These are phyloP conservation scores for Aphelocoma coerulescens DNA, from an alignment of 2,113 vertebrate species.

Conservation along the genomic window DNA sequence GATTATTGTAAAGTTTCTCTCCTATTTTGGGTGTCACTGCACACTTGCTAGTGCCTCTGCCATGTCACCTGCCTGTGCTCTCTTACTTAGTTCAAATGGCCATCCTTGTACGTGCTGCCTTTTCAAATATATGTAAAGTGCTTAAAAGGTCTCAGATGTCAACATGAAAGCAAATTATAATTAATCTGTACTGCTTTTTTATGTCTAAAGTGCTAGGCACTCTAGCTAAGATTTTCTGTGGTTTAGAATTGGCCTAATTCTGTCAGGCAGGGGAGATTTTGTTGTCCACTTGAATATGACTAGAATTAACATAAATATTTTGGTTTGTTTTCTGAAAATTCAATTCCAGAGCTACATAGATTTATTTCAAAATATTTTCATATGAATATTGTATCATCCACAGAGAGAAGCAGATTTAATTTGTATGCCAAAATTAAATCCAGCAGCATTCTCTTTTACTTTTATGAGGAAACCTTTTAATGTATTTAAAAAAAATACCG, in stretches of 20 bases:
- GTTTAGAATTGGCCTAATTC: neutral
- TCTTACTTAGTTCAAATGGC: neutral
- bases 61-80: neutral
- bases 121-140: neutral
- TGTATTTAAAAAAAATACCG: neutral
- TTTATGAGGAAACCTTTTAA: neutral
- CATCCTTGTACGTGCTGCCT: neutral
- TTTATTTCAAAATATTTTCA: neutral
- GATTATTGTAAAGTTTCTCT: neutral
- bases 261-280: neutral
- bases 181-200: neutral
- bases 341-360: neutral
- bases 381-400: neutral
- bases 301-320: neutral
- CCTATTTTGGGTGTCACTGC: neutral
- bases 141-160: neutral
- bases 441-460: neutral
- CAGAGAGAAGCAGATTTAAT: neutral
- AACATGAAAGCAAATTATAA: neutral
- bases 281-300: neutral
- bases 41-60: neutral
- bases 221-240: neutral
- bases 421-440: neutral
- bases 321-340: neutral
- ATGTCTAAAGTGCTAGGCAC: neutral